Evolutionary conservation across 2,113 vertebrate species (phyloP), one percentile per base, ranked within the genome.

Genomic region (Ramphastos sulfuratus): DNA sequence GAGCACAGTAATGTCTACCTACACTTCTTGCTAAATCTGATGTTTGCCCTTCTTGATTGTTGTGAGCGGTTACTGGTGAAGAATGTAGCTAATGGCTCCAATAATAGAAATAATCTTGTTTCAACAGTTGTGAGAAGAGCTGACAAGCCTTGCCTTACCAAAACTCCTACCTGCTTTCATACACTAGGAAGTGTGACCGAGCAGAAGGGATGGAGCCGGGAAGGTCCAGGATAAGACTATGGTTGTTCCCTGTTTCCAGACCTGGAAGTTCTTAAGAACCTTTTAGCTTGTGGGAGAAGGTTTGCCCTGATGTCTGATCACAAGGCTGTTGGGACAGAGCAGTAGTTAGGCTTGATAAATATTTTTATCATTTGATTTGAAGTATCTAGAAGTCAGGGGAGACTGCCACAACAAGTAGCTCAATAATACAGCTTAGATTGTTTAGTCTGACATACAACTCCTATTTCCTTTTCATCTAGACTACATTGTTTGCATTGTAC

Each of bases 281-380:
- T 82, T 39, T 55, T 23, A 64, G 37, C 4, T 25, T 58, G 30
- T 19, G 78, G 35, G 7, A 86, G 23, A 60, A 80, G 30, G 21
- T 52, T 46, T 60, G 27, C 15, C 4, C 44, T 39, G 46, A 70
- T 0, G 1, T 4, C 30, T 39, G 7, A 35, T 88, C 0, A 0
- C 24, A 71, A 12, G 58, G 17, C 12, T 75, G 28, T n/a, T 82
- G 33, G 18, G 72, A 81, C 11, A 31, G 9, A 90, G 70, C 18
- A 18, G 23, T n/a, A 76, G 15, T 73, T 42, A 85, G 39, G 5
- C 33, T 93, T 82, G 21, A 39, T 31, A 56, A 66, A 12, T 69
- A 8, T 58, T 79, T 85, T 42, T 3, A 24, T 50, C 3, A 74
- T 81, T 78, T 75, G 31, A 70, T 60, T 66, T 19, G 46, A 39